Percentiles rank a stretch among this genome's conserved stretches.
These are phyloP conservation scores for Nibea albiflora DNA, from an alignment of 2,113 vertebrate species.

Conservation along the genomic window DNA sequence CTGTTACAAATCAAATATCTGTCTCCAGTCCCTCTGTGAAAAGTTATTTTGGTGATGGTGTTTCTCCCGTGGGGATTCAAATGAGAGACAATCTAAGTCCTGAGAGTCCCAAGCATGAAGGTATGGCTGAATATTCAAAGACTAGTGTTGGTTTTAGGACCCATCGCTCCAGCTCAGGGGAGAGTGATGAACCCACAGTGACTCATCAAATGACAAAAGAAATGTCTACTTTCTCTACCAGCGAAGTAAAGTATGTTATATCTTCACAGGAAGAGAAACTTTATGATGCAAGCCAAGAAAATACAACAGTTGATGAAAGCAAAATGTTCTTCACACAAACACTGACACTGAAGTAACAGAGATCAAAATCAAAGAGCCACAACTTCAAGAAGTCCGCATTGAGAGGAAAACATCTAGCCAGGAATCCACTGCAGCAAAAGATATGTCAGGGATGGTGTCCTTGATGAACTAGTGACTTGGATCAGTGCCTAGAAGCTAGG, in stretches of 20 bases:
- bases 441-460: constrained; percentile 77
- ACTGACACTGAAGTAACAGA: constrained; percentile 84
- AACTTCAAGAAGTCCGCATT: constrained; percentile 77
- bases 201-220: constrained; percentile 86
- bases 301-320: neutral
- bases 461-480: constrained; percentile 81
- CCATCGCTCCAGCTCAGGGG: constrained; percentile 85
- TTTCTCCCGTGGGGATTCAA: constrained; percentile 80
- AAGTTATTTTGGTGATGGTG: constrained; percentile 26
- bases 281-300: constrained; percentile 2
- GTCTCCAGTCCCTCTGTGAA: constrained; percentile 20
- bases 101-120: constrained; percentile 86
- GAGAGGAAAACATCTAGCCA: constrained; percentile 63
- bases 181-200: constrained; percentile 85
- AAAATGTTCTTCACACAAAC: constrained; percentile 4
- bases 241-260: constrained; percentile 63
- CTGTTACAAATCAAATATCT: constrained; percentile 16
- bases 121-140: constrained; percentile 79
- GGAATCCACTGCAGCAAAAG: constrained; percentile 54
- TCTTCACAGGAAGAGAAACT: constrained; percentile 48
- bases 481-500: constrained; percentile 53
- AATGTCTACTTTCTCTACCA: constrained; percentile 83
- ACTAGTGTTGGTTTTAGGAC: constrained; percentile 79
- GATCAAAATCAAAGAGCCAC: constrained; percentile 74
- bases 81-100: constrained; percentile 81